Evolutionary conservation across 2,888 invertebrate genomes (phyloP).

Genomic region (Sturmia bella): DNA sequence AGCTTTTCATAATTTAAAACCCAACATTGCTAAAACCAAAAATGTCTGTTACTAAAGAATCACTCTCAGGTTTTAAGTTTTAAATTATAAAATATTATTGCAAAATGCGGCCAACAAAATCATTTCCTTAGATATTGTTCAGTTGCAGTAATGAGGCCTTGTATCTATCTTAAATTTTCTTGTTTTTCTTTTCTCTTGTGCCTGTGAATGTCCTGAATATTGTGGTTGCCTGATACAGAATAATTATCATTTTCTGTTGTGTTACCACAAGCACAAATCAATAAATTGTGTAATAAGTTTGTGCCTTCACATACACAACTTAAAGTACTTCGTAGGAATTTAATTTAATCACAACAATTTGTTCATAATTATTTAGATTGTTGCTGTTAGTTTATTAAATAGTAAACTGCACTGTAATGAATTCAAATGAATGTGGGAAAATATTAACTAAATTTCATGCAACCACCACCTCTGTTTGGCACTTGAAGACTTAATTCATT

Average conservation of each 20-base stretch:
- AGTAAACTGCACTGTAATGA: not conserved
- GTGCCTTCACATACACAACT: constrained; percentile 31
- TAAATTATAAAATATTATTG: no score
- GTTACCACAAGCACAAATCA: constrained; percentile 32
- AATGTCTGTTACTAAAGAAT: no score
- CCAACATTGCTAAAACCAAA: no score
- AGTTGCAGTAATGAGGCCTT: no score
- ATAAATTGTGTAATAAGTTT: constrained; percentile 33
- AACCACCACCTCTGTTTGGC: constrained; percentile 4
- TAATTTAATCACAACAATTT: constrained; percentile 18
- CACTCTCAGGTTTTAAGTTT: no score
- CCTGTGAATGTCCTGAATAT: constrained; percentile 36
- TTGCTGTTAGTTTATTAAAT: constrained; percentile 19
- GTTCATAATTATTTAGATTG: constrained; percentile 28
- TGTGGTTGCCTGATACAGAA: constrained; percentile 16
- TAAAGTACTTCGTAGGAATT: constrained; percentile 19
- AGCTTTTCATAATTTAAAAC: no score
- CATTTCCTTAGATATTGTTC: no score
- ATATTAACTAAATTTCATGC: not conserved
- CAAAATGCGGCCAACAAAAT: no score
- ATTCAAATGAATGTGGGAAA: constrained; percentile 20
- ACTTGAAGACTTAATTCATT: not conserved
- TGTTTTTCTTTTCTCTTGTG: no score
- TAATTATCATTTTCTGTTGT: constrained; percentile 7
- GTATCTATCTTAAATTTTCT: no score